Evolutionary conservation across 2,797 vertebrate genomes (phyloP), one percentile per base, ranked within the genome.

Genomic region (Chloroceryle amazona): DNA sequence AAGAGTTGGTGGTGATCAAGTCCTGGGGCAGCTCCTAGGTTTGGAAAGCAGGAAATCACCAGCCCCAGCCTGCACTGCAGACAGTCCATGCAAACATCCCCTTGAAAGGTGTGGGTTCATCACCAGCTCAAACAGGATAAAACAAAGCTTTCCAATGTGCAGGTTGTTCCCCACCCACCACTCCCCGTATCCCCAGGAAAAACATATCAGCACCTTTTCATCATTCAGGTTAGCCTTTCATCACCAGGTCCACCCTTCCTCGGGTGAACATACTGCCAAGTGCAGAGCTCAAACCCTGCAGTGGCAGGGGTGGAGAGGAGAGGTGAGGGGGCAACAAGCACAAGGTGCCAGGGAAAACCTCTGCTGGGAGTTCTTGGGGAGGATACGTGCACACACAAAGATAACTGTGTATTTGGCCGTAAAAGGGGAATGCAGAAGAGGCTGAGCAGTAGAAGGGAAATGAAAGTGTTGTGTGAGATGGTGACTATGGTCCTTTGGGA

Each of bases 41-140:
- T 63, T 57, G 31, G 16, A 25, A 0, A 3, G 44, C 52, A 58
- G 41, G 41, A 82, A 76, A 70, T 80, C 3, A 1, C 31, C 49
- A 80, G 13, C 8, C 35, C 19, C 41, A 28, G 10, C 35, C 16
- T 3, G 3, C 47, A 16, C 13, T 0, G 0, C 0, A 0, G 35
- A 18, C 4, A 1, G 8, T 22, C 15, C 26, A 35, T 67, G 41
- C 18, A 76, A 84, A 80, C 42, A 6, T 8, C 12, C 8, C 4
- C 23, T 57, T 51, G 15, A 18, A 39, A 68, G 57, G 7, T 55
- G 44, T 28, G 23, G 17, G 20, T 31, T 89, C 88, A 66, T 63
- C 70, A 63, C 23, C 39, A 70, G 55, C 86, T 31, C 80, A 66
- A 65, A 63, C 4, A 72, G 41, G 33, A 13, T 68, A 41, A 87